phyloP scores from a whole-genome alignment of 1,140 invertebrate genomes.

The Ridgeia piscesae region DNA sequence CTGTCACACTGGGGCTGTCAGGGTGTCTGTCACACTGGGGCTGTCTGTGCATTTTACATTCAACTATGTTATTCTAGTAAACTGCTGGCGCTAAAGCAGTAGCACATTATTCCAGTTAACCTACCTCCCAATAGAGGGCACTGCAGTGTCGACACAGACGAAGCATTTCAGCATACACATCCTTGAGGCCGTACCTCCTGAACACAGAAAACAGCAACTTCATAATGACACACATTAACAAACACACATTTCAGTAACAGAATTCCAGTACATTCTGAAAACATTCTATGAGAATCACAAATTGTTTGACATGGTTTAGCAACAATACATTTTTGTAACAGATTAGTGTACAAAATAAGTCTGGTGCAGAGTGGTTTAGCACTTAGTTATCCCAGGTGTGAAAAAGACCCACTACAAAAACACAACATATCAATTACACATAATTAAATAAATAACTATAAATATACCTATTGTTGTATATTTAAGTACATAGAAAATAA shows the following conservation, averaged over 20 bases:
- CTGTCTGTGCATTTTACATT: too few relatives aligned
- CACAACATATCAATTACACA: too few relatives aligned
- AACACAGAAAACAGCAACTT: slow-evolving; percentile 28
- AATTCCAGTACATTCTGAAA: too few relatives aligned
- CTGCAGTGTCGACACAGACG: slow-evolving; percentile 92
- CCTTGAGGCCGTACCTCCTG: slow-evolving; percentile 84
- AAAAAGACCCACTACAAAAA: too few relatives aligned
- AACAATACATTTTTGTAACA: not conserved
- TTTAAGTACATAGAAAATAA: too few relatives aligned
- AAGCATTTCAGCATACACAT: slow-evolving; percentile 93
- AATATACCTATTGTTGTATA: too few relatives aligned
- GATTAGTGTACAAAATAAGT: not conserved
- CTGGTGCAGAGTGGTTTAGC: too few relatives aligned
- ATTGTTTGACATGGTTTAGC: not conserved
- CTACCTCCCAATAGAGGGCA: slow-evolving; percentile 90
- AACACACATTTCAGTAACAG: too few relatives aligned
- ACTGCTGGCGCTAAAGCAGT: not conserved
- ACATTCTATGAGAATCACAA: not conserved
- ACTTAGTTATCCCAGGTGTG: too few relatives aligned
- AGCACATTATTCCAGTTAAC: slow-evolving; percentile 14
- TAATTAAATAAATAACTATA: too few relatives aligned
- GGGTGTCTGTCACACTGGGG: too few relatives aligned
- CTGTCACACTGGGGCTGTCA: too few relatives aligned
- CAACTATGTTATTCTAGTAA: not conserved
- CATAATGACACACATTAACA: not conserved